Base-by-base conservation (phyloP, 2,888 invertebrate genomes). In the Trichopoda pennipes region DNA sequence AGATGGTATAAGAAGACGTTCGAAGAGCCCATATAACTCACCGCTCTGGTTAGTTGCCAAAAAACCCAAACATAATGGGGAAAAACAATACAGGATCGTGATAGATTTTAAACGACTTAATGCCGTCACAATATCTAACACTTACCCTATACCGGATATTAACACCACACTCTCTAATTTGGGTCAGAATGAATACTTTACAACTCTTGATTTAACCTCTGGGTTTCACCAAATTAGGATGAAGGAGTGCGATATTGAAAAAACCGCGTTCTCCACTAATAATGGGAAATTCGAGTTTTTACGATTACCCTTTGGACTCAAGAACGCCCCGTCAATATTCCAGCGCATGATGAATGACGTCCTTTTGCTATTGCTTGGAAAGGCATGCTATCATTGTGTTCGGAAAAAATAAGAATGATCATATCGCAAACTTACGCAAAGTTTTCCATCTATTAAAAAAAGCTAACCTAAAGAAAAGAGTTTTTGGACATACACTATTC, bases 391-490 rank as follows among this genome's bases (percentile, higher is more conserved):
- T 53, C 9, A 66, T 64, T n/a, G 35, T 64, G 1, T 64, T 64
- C 47, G 35, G 64, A 14, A 64, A 35, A 35, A 12, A 64, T 49
- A 64, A 19, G 3, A 32, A 49, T 12, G 32, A 64, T 12, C 49
- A 51, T 16, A 64, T 19, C 8, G 35, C 12, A 14, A 64, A 49
- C 12, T 32, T 64, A 19, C 14, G 35, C 8, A 64, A 56, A 32
- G 51, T 81, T 55, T 75, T 73, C 12, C 8, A 6, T n/a, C 53
- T 61, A 55, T 55, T 76, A 21, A 35, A 47, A 35, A 58, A 81
- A 8, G 66, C 76, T 23, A 60, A 76, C 47, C 61, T 80, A 28
- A 51, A 60, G 19, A 14, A 76, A 61, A 9, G 74, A 83, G 10
- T 83, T 85, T 68, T 42, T 68, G 66, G 42, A 23, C 23, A 68